phyloP scores from a whole-genome alignment of 2,888 invertebrate genomes.

The Rhamphomyia laevipes region DNA sequence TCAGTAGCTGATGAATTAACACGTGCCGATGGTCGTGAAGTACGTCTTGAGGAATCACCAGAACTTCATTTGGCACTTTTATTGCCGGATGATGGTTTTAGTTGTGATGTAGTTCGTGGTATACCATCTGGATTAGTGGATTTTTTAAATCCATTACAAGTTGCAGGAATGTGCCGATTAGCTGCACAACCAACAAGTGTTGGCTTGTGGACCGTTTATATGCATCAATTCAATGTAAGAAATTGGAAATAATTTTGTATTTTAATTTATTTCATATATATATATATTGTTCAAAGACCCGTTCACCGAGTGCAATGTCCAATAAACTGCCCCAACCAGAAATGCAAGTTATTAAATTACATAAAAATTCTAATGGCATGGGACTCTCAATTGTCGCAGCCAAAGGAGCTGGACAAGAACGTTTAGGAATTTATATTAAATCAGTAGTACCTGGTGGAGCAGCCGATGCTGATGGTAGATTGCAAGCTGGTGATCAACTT shows the following conservation, averaged over 20 bases:
- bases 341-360: conserved; percentile 73
- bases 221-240: conserved; percentile 51
- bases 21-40: conserved; percentile 79
- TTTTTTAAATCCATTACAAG: conserved; percentile 71
- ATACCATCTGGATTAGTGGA: conserved; percentile 88
- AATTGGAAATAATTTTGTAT: neutral
- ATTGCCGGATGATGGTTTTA: conserved; percentile 95
- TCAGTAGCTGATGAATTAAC: conserved; percentile 86
- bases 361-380: conserved; percentile 94
- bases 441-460: conserved; percentile 93
- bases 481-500: conserved; percentile 95
- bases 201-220: conserved; percentile 93
- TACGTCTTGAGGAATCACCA: conserved; percentile 83
- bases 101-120: conserved; percentile 89
- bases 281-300: conserved; percentile 42
- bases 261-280: conserved; percentile 9
- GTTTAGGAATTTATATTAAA: conserved; percentile 96
- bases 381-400: conserved; percentile 98
- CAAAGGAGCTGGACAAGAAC: conserved; percentile 71
- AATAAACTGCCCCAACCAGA: conserved; percentile 54
- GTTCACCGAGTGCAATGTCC: conserved; percentile 56
- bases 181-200: conserved; percentile 82
- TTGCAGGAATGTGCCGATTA: conserved; percentile 77
- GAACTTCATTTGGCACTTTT: conserved; percentile 82
- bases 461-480: conserved; percentile 83